Evolutionary conservation across 2,888 invertebrate species (phyloP).

Genomic region (Gymnocheta viridis): DNA sequence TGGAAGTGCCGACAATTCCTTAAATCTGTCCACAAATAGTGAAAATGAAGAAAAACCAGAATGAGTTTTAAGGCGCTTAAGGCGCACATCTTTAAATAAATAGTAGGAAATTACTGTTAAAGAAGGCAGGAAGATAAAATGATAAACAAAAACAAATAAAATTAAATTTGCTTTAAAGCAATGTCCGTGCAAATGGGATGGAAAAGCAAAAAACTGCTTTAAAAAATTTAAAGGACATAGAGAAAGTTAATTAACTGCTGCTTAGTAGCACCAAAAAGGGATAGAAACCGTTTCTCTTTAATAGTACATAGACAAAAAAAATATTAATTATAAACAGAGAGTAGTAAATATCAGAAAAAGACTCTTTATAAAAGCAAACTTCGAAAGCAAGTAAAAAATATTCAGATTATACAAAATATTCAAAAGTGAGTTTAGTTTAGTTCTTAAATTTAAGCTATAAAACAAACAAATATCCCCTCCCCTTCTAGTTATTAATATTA

Average conservation of each 20-base stretch:
- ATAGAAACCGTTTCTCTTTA: background rate
- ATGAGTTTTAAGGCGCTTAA: constrained; percentile 77
- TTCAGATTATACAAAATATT: constrained; percentile 51
- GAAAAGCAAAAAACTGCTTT: constrained; percentile 6
- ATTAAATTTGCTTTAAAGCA: constrained; percentile 14
- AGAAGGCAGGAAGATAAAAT: constrained; percentile 23
- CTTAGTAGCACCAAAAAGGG: constrained; percentile 40
- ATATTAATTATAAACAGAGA: constrained; percentile 18
- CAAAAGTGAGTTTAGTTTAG: constrained; percentile 59
- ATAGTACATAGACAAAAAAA: constrained; percentile 16
- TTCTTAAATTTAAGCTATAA: constrained; percentile 62
- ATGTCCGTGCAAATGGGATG: background rate
- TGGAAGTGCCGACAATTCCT: constrained; percentile 75
- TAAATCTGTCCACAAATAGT: constrained; percentile 80
- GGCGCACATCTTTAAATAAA: constrained; percentile 65
- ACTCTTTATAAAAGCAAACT: constrained; percentile 65
- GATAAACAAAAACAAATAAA: background rate
- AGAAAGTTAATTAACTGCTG: constrained; percentile 44
- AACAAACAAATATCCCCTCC: constrained; percentile 34
- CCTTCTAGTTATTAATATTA: constrained; percentile 65
- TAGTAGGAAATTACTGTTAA: constrained; percentile 49
- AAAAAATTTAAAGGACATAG: background rate
- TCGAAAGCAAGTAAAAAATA: constrained; percentile 48
- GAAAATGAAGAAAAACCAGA: constrained; percentile 79
- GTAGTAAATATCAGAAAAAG: constrained; percentile 70